These are phyloP conservation scores for Sigmodon hispidus DNA, from an alignment of 2,113 vertebrate genomes.

Conservation along the genomic window DNA sequence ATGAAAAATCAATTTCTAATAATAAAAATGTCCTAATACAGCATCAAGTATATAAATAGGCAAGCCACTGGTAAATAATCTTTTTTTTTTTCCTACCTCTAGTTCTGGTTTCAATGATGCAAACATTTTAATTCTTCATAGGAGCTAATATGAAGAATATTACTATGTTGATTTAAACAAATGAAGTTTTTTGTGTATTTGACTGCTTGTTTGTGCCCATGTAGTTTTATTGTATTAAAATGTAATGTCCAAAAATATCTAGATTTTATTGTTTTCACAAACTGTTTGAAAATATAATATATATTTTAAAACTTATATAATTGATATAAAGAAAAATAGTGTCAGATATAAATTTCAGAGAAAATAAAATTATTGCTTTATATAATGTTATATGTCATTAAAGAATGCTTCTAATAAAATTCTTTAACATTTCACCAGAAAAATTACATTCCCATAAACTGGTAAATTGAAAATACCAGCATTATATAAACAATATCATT, in stretches of 20 bases:
- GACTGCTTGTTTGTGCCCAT: background rate
- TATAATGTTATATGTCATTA: background rate
- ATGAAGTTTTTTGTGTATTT: background rate
- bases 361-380: background rate
- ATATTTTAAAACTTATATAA: background rate
- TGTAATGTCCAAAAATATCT: background rate
- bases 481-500: background rate
- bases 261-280: background rate
- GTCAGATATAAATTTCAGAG: background rate
- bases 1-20: background rate
- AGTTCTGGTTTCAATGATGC: background rate
- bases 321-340: background rate
- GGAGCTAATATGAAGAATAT: background rate
- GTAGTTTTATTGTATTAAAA: background rate
- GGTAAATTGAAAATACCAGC: background rate
- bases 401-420: background rate
- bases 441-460: background rate
- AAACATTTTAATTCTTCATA: background rate
- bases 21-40: background rate
- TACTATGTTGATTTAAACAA: background rate
- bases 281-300: background rate
- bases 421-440: background rate
- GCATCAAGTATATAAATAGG: background rate
- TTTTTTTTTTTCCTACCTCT: background rate
- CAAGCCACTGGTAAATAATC: background rate